phyloP scores from a whole-genome alignment of 1,140 invertebrate species.

The Potamilus streckersoni region DNA sequence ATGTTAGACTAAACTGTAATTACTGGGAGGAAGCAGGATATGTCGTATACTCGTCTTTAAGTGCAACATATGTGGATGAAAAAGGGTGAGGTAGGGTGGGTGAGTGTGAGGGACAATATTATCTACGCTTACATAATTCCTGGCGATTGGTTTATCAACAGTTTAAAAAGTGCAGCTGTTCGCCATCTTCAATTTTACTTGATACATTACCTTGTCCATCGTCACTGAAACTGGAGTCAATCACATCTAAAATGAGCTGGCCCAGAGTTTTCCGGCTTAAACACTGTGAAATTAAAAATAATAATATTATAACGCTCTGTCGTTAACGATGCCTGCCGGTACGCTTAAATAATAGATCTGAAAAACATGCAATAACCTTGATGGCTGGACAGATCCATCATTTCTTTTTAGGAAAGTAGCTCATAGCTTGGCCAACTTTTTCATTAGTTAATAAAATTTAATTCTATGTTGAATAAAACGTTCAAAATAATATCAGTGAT shows the following conservation, averaged over 20 bases:
- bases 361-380: no score
- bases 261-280: constrained; percentile 31
- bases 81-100: background rate
- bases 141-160: constrained; percentile 1
- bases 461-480: no score
- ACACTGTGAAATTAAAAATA: constrained; percentile 4
- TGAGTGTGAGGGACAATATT: background rate
- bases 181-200: background rate
- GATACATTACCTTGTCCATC: constrained; percentile 18
- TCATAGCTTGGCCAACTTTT: no score
- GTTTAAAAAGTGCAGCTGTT: background rate
- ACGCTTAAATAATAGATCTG: no score
- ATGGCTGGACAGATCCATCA: no score
- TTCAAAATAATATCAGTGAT: no score
- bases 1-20: no score
- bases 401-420: no score
- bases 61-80: background rate
- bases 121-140: background rate
- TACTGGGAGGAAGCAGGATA: no score
- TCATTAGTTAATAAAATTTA: no score
- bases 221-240: constrained; percentile 27
- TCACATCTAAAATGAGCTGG: constrained; percentile 27
- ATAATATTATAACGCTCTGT: background rate
- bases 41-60: background rate
- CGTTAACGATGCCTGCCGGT: no score